Base-by-base conservation (phyloP, 1,140 invertebrate species). In the Leptinotarsa undecemlineata region DNA sequence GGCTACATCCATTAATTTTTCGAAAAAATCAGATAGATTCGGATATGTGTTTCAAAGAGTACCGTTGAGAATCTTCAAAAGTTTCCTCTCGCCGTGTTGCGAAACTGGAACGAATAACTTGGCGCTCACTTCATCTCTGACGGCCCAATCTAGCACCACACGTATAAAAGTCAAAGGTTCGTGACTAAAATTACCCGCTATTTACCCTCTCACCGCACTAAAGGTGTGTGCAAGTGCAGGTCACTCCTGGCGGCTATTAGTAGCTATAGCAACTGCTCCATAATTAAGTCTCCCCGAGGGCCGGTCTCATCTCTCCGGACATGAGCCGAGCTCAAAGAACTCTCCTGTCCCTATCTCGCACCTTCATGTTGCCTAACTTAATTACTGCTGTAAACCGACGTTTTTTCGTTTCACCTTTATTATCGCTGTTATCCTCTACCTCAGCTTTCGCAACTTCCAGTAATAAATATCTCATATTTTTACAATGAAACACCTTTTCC, bases 221-320 rank as follows among this genome's bases (percentile, higher is more conserved):
- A 72, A 79, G 77, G 76, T 79, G 79, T 76, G 68, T 74, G 57
- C 77, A 80, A 76, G 79, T 81, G 57, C 77, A 80, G 77, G 79
- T 81, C 77, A 76, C 72, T 69, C 69, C 57, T 48, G 63, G 68
- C 70, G 73, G 75, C 81, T 81, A 81, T 81, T 81, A 81, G 81
- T 81, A 80, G 72, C 81, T 81, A 81, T 81, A 78, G 81, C 81
- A 79, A 81, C 81, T 75, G 73, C 78, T 78, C 78, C 81, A 79
- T 81, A 81, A 81, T 81, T 81, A 81, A 81, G 81, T 79, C 76
- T 74, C 74, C 71, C 74, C 64, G 62, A 68, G 72, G 67, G 48
- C 71, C 74, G 69, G 72, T 21, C 72, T 61, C 67, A 51, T 75
- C 76, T 78, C 78, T 72, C 68, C 62, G 77, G 78, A 57, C 51